Conservation (phyloP, 2,113 vertebrate genomes). For the Gulo gulo region DNA sequence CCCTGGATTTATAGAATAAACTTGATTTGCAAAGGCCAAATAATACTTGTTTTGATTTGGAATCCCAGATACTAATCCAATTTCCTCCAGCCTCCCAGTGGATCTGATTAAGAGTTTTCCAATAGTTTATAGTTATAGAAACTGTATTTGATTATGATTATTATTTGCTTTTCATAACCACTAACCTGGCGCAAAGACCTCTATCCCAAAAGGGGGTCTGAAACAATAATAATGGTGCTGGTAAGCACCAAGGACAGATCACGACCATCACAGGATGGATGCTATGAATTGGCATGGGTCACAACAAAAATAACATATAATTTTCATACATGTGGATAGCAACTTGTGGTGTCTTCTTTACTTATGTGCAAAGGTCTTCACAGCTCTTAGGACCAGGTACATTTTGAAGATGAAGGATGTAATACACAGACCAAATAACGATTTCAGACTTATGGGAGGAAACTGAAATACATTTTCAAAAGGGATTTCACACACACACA, state of each 20-base stretch:
- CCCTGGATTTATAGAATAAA: background rate
- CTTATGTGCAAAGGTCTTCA: background rate
- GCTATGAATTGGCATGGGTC: background rate
- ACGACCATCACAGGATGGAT: background rate
- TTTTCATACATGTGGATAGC: background rate
- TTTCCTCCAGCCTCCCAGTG: background rate
- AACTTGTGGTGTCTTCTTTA: background rate
- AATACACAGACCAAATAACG: slow-evolving; percentile 22
- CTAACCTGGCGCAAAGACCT: background rate
- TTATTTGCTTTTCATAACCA: background rate
- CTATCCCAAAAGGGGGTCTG: background rate
- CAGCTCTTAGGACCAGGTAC: background rate
- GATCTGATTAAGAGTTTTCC: background rate
- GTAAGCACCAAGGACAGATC: background rate
- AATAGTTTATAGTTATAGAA: background rate
- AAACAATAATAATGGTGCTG: background rate
- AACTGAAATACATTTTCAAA: background rate
- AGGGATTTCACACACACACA: background rate
- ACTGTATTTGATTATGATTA: background rate
- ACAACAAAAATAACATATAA: background rate
- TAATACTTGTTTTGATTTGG: background rate
- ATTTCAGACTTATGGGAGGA: background rate
- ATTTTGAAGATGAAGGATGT: background rate
- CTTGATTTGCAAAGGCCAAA: background rate
- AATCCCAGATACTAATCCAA: background rate